Conservation (phyloP, 2,888 invertebrate species). For the Caenorhabditis uteleia region DNA sequence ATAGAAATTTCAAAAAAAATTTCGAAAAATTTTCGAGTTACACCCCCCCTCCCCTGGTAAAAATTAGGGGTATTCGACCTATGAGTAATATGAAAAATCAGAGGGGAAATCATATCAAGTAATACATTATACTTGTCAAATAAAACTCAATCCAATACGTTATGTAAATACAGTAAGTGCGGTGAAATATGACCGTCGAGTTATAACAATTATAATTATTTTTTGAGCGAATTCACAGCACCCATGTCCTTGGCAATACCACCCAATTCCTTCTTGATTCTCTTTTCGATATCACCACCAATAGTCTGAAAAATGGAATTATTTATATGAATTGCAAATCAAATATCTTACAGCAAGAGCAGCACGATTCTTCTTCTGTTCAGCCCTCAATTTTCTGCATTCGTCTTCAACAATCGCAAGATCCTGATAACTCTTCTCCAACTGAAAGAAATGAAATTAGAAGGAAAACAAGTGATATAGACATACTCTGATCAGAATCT, state of each 20-base stretch:
- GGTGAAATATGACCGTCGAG: too few relatives aligned
- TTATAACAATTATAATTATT: too few relatives aligned
- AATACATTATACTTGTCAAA: too few relatives aligned
- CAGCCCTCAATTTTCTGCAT: slow-evolving; percentile 24
- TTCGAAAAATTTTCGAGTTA: too few relatives aligned
- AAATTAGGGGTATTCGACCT: too few relatives aligned
- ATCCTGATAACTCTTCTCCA: slow-evolving; percentile 26
- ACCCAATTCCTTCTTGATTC: slow-evolving; percentile 31
- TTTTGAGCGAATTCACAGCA: slow-evolving; percentile 5
- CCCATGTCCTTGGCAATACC: slow-evolving; percentile 36
- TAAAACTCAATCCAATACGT: too few relatives aligned
- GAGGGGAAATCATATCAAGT: too few relatives aligned
- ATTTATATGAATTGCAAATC: neutral
- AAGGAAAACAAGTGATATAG: neutral
- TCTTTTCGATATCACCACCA: slow-evolving; percentile 20
- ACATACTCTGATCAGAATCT: slow-evolving; percentile 13
- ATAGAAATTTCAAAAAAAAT: too few relatives aligned
- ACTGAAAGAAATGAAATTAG: neutral
- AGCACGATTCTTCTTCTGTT: slow-evolving; percentile 14
- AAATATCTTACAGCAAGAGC: slow-evolving; percentile 14
- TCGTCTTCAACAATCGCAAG: slow-evolving; percentile 32
- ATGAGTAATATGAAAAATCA: too few relatives aligned
- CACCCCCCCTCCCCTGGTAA: too few relatives aligned
- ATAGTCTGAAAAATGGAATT: slow-evolving; percentile 17
- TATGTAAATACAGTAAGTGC: too few relatives aligned